phyloP scores from a whole-genome alignment of 2,888 invertebrate species.

The Epirrhoe alternata region DNA sequence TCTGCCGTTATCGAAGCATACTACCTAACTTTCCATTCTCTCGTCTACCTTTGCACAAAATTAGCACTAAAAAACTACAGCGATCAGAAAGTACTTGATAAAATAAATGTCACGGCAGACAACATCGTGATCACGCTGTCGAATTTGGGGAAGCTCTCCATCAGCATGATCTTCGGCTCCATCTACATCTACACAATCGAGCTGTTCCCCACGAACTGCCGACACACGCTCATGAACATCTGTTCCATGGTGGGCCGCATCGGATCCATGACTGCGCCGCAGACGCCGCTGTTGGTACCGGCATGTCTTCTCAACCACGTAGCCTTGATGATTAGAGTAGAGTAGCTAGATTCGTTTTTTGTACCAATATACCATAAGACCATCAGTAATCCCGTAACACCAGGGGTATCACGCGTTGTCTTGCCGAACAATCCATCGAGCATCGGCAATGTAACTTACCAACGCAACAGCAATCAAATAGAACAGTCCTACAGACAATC shows the following conservation, averaged over 20 bases:
- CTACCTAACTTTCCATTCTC: too few relatives aligned
- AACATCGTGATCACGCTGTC: slow-evolving; percentile 37
- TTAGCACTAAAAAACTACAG: neutral
- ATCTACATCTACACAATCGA: slow-evolving; percentile 87
- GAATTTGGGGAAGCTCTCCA: slow-evolving; percentile 84
- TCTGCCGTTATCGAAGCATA: too few relatives aligned
- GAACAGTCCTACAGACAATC: too few relatives aligned
- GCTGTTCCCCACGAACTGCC: slow-evolving; percentile 86
- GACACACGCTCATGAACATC: slow-evolving; percentile 83
- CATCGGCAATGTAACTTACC: too few relatives aligned
- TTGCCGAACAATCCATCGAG: too few relatives aligned
- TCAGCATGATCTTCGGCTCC: slow-evolving; percentile 85
- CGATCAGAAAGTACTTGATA: neutral
- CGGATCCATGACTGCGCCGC: slow-evolving; percentile 87
- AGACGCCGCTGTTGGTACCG: slow-evolving; percentile 85
- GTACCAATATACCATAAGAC: too few relatives aligned
- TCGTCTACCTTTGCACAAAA: too few relatives aligned
- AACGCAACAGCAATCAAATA: too few relatives aligned
- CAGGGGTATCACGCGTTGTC: too few relatives aligned
- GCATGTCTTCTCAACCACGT: neutral
- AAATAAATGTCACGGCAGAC: neutral
- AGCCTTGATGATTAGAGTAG: neutral
- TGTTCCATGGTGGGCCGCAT: slow-evolving; percentile 87
- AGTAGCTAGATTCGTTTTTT: neutral
- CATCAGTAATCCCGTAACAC: too few relatives aligned